Evolutionary conservation across 2,797 vertebrate species (phyloP), one percentile per base, ranked within the genome.

Genomic region (Falco concolor): DNA sequence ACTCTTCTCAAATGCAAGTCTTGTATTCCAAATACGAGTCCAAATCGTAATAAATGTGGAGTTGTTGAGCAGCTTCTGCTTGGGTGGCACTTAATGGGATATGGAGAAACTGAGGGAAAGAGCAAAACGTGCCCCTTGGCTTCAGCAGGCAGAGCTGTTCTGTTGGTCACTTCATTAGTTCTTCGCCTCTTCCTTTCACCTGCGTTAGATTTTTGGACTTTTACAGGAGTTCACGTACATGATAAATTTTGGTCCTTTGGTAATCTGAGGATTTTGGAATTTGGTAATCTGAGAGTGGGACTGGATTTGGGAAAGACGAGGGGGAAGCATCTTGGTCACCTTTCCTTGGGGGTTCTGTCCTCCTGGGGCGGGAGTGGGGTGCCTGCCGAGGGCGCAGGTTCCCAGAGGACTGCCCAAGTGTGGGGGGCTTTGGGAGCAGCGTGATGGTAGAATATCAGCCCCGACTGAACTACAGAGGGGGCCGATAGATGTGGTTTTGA

Each of bases 321-420:
- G 15, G 44, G 11, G 18, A 52, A 34, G 15, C 5, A 2, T 17
- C 52, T 69, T 16, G 19, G 40, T 49, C 59, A 8, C 22, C 16
- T 6, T 38, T 61, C 30, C 0, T 0, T 25, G 15, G 0, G 10
- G 24, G 27, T 56, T 72, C 16, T 50, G 22, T 9, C 9, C 14
- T 56, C 12, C 21, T 16, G 36, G 75, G 32, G 8, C 5, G 7
- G 44, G 57, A n/a, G 12, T 4, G 25, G 61, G 27, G 3, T 38
- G 38, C 38, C 38, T 44, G 49, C 68, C 36, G 56, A 20, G 53
- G 19, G 6, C 25, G 1, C 6, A 3, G 16, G 34, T 10, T 54
- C 52, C 81, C 21, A 9, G 2, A 7, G 61, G 44, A 3, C 8
- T 2, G 16, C 34, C 10, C 12, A 2, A 8, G 22, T 6, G 45